Evolutionary conservation across 2,888 invertebrate genomes (phyloP).

Genomic region (Melipona bicolor): DNA sequence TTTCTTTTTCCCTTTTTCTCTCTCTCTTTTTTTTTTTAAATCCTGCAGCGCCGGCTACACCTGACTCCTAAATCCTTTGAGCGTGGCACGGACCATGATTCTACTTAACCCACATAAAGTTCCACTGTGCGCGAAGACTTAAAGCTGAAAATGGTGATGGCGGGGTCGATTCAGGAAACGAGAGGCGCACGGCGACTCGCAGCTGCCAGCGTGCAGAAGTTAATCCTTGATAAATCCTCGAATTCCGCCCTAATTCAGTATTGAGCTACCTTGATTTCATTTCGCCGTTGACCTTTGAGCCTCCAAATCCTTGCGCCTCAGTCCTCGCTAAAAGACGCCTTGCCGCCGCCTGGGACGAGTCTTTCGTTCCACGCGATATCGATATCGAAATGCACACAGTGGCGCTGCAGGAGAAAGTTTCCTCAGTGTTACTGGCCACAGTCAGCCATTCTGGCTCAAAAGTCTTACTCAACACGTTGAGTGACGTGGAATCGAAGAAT

Average conservation of each 20-base stretch:
- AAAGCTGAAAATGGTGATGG: constrained; percentile 72
- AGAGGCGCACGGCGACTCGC: constrained; percentile 62
- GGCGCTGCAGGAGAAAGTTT: no score
- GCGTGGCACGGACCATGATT: constrained; percentile 69
- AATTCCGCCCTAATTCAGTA: constrained; percentile 81
- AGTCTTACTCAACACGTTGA: no score
- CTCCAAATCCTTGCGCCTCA: constrained; percentile 35
- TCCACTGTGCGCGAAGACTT: constrained; percentile 68
- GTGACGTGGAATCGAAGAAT: no score
- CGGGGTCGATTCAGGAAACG: constrained; percentile 70
- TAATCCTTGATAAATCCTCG: constrained; percentile 82
- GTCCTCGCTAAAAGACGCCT: not conserved
- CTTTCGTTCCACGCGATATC: not conserved
- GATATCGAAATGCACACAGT: not conserved
- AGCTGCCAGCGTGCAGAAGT: constrained; percentile 73
- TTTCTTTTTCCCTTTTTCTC: constrained; percentile 36
- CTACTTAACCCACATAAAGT: constrained; percentile 76
- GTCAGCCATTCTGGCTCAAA: no score
- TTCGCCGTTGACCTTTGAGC: constrained; percentile 69
- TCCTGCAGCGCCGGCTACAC: constrained; percentile 64
- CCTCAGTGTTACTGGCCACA: no score
- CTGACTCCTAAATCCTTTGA: constrained; percentile 74
- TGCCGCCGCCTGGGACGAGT: not conserved
- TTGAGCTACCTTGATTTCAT: constrained; percentile 82
- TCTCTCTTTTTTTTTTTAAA: constrained; percentile 21